Evolutionary conservation across 2,113 vertebrate species (phyloP), one percentile per base, ranked within the genome.

Genomic region (Mustelus asterias): DNA sequence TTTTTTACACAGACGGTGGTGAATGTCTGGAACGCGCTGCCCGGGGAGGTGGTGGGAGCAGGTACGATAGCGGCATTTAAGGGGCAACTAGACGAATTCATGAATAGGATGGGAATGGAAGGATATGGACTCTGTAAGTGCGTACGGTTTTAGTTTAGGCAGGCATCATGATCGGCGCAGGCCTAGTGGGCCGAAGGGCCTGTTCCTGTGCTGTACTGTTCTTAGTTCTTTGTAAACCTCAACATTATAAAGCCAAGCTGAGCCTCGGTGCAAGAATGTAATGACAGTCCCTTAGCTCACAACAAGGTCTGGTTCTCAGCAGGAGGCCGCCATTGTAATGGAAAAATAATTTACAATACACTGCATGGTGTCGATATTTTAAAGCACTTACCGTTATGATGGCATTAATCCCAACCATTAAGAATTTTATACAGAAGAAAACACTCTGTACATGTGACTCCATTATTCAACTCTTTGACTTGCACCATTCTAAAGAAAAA

Each of bases 371-470:
- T 8, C 54, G 33, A 24, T 41, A 94, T 67, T n/a, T 41, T 22
- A 67, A 67, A 85, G 13, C 29, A 85, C 96, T 96, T 76, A 96
- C 95, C 7, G 94, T 72, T 60, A 96, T 78, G 44, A 96, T n/a
- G 14, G 58, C 83, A 89, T 96, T 96, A 20, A 96, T 58, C 60
- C 41, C 54, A 90, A 96, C 4, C 96, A 90, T 92, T 54, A 96
- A 60, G 54, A 92, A 93, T 94, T 94, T 94, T 67, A 94, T 63
- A 94, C 58, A 94, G 33, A 67, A 37, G 37, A 65, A 37, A 94
- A 67, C 20, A 37, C 48, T 94, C 33, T 67, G 60, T 60, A 37
- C 13, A 2, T 65, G 33, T 20, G 90, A 20, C 90, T 65, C 58
- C 63, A 67, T 67, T 41, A 33, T 65, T 37, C 63, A 37, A 58